phyloP scores from a whole-genome alignment of 2,888 invertebrate species.

The Acronicta aceris region DNA sequence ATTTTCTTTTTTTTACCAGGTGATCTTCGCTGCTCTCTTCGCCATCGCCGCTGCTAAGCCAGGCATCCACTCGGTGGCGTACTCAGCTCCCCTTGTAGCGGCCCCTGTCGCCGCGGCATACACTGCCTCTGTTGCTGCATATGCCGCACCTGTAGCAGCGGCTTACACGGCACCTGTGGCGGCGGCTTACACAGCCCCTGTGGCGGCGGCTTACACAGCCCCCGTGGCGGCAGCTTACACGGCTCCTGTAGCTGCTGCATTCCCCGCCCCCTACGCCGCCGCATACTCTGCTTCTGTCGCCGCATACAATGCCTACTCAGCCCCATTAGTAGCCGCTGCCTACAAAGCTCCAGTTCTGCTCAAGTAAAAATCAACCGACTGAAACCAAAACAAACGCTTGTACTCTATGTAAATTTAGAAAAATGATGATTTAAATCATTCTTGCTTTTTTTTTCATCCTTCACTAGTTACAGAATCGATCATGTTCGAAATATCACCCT shows the following conservation, averaged over 20 bases:
- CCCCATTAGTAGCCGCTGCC: slow-evolving; percentile 55
- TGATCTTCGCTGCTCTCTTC: slow-evolving; percentile 76
- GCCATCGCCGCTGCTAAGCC: slow-evolving; percentile 82
- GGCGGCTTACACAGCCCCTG: slow-evolving; percentile 67
- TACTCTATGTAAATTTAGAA: slow-evolving; percentile 26
- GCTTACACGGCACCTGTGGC: slow-evolving; percentile 61
- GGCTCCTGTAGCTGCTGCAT: slow-evolving; percentile 66
- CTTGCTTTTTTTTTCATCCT: background rate
- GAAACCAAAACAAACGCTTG: background rate
- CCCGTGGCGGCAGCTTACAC: slow-evolving; percentile 68
- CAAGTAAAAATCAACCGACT: slow-evolving; percentile 44
- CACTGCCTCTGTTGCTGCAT: slow-evolving; percentile 3
- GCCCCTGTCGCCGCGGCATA: slow-evolving; percentile 42
- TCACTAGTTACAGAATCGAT: too few relatives aligned
- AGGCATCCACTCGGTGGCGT: slow-evolving; percentile 73
- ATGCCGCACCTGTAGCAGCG: slow-evolving; percentile 61
- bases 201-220: slow-evolving; percentile 67
- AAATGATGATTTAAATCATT: slow-evolving; percentile 36
- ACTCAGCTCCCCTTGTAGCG: slow-evolving; percentile 64
- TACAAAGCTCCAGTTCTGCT: slow-evolving; percentile 63
- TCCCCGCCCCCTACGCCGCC: slow-evolving; percentile 62
- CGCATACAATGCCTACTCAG: slow-evolving; percentile 57
- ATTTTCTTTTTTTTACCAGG: slow-evolving; percentile 61
- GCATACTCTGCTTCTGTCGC: slow-evolving; percentile 61
- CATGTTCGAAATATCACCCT: too few relatives aligned